Evolutionary conservation across 1,140 invertebrate species (phyloP), one percentile per base, ranked within the genome.

Genomic region (Delia radicum): DNA sequence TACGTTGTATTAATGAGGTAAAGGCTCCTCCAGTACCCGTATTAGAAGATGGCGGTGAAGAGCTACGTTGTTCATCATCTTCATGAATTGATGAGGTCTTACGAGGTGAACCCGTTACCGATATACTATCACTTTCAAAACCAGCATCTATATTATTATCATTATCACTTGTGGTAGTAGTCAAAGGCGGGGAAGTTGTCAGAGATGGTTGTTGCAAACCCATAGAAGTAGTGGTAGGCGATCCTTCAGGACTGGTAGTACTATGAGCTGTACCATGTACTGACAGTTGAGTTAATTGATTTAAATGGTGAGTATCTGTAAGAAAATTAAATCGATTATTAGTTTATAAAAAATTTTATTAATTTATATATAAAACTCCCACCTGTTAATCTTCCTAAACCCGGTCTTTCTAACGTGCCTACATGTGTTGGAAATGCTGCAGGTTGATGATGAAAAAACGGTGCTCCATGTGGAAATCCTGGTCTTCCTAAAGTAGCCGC

Each of bases 91-190:
- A 78, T 2, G 78, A 78, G 8, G 73, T 77, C 46, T 85, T 85
- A 0, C 81, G 63, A 3, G 85, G 85, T 13, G 91, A 92, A 46
- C 90, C 91, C 2, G 91, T 92, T 71, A 92, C 91, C 62, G 91
- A 92, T 82, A 92, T 92, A 80, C 91, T 91, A 77, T 91, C 90
- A 81, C 91, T 91, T 78, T 89, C 85, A 76, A 86, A 85, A 12
- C 85, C 85, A 0, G 82, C 80, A 74, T 86, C 85, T 12, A 85
- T 83, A 24, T 85, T 81, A 74, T 81, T 84, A 61, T 83, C 82
- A 37, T 83, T 83, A 37, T 79, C 79, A 72, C 81, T 69, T 24
- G 76, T 80, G 12, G 77, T 81, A n/a, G 67, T 85, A 1, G 80
- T 77, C 12, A 79, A 61, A 33, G 81, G 78, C 24, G 78, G 78